Percentiles rank a stretch among this genome's conserved stretches.
These are phyloP conservation scores for Pelvicachromis taeniatus DNA, from an alignment of 2,113 vertebrate genomes.

Conservation along the genomic window DNA sequence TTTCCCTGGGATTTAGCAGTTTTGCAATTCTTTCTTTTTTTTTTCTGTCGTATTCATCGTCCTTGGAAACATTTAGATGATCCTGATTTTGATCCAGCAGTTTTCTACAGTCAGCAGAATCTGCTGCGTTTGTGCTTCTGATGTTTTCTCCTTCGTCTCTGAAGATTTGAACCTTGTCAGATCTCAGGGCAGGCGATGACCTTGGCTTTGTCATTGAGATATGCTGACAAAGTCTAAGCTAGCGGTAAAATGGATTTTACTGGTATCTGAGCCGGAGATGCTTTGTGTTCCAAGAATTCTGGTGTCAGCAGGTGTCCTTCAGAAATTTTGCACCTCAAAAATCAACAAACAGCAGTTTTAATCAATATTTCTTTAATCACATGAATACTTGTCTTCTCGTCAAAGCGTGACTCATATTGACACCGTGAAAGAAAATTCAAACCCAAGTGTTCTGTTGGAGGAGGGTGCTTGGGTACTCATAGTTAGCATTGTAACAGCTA, in stretches of 20 bases:
- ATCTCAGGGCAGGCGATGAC: constrained; percentile 41
- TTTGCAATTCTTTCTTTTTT: background rate
- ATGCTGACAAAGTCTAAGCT: constrained; percentile 31
- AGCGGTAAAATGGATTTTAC: background rate
- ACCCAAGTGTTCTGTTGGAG: background rate
- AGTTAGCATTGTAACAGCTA: background rate
- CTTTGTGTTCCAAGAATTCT: background rate
- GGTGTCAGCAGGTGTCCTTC: constrained; percentile 21
- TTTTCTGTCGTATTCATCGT: background rate
- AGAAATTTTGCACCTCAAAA: background rate
- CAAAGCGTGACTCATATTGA: background rate
- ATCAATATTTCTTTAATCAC: background rate
- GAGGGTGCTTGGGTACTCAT: background rate
- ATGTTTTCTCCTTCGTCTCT: constrained; percentile 18
- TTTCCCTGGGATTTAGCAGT: background rate
- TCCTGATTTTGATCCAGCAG: constrained; percentile 1
- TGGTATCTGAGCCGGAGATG: background rate
- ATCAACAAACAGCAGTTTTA: background rate
- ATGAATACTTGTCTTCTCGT: background rate
- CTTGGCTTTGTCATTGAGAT: constrained; percentile 43
- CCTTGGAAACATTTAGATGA: constrained; percentile 4
- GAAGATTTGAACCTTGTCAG: constrained; percentile 43
- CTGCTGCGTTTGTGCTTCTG: constrained; percentile 26
- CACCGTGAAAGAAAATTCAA: background rate
- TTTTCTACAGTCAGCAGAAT: constrained; percentile 39